Conservation (phyloP, 2,113 vertebrate genomes). For the Sylvilagus bachmani region DNA sequence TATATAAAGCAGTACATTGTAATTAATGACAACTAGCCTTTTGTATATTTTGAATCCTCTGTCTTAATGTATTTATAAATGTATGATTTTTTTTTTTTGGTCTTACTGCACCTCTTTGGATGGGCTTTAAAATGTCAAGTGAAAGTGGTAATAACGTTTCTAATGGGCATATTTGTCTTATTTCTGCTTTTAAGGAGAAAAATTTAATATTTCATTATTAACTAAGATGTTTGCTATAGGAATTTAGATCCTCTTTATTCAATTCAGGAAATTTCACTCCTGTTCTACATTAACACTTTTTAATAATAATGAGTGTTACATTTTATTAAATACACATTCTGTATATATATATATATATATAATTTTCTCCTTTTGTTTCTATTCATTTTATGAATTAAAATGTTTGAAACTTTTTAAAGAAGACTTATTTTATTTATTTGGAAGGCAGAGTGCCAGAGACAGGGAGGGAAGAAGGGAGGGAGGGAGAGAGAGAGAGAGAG, state of each 20-base stretch:
- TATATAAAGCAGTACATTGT: neutral
- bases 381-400: constrained; percentile 10
- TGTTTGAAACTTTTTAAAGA: neutral
- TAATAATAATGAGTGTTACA: neutral
- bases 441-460: too few relatives aligned
- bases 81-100: neutral
- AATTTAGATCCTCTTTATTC: constrained; percentile 11
- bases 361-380: neutral
- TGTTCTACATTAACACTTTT: constrained; percentile 22
- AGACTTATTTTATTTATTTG: too few relatives aligned
- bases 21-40: constrained; percentile 22
- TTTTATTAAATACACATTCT: neutral
- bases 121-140: constrained; percentile 26
- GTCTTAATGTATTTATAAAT: neutral
- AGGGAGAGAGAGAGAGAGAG: too few relatives aligned
- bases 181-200: constrained; percentile 27
- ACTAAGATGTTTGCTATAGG: neutral
- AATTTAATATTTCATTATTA: constrained; percentile 21
- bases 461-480: too few relatives aligned
- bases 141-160: neutral
- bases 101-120: neutral
- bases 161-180: neutral
- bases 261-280: neutral
- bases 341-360: neutral
- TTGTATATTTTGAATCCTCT: neutral